Evolutionary conservation across 2,113 vertebrate genomes (phyloP), one percentile per base, ranked within the genome.

Genomic region (Gavialis gangeticus): DNA sequence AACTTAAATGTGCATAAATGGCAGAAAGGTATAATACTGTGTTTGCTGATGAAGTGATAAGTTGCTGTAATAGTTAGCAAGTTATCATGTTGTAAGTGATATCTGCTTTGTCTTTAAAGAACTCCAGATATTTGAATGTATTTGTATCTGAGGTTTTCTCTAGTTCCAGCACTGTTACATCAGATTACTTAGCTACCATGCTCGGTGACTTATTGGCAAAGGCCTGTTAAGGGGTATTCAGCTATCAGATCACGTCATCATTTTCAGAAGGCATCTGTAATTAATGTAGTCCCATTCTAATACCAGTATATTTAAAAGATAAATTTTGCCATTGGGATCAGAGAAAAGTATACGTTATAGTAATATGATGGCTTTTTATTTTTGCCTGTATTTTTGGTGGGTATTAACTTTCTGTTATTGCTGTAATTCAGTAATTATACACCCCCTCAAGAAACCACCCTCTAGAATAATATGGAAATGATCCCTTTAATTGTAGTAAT

Each of bases 391-490:
- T 93, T 94, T 92, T 87, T 95, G 82, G 62, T 90, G 22, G 25
- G 82, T 75, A 84, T 87, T 94, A 88, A 46, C 56, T 97, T 96
- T 78, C 78, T 75, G 30, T 93, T 95, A 18, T 91, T 95, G 19
- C 64, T 92, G 97, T 96, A 96, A 92, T 71, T 94, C 79, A 46
- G 60, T 95, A 90, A 94, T 95, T 91, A 96, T 84, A 79, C 24
- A 87, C 22, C 4, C 37, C 18, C 4, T 1, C 55, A 89, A 89
- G 89, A 95, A 89, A 73, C 2, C 22, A 67, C 18, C 8, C 12
- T 82, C 30, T 76, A 88, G 89, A 96, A 95, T 94, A 96, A 91
- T 92, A 93, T 54, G 60, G 64, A 93, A 91, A 88, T 89, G 6
- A 88, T 94, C 54, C 57, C 75, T 93, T 95, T 95, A 93, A 94